Conservation (phyloP, 2,888 invertebrate species). For the Hofmannophila pseudospretella region DNA sequence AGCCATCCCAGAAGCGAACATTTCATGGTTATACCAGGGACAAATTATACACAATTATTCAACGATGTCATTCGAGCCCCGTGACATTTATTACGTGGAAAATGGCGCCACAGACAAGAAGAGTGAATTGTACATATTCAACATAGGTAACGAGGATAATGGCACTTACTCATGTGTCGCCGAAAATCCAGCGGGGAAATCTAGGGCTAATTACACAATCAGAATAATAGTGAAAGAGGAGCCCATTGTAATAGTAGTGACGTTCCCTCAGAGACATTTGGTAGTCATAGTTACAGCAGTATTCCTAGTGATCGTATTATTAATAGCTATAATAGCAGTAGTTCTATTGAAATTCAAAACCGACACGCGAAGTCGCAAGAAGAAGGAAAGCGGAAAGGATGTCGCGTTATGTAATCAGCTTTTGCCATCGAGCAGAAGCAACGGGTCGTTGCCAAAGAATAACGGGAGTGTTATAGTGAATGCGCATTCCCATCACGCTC, state of each 20-base stretch:
- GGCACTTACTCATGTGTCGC: slow-evolving; percentile 92
- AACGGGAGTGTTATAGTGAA: slow-evolving; percentile 75
- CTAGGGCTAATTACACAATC: slow-evolving; percentile 89
- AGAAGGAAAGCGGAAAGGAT: slow-evolving; percentile 80
- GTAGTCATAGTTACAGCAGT: slow-evolving; percentile 83
- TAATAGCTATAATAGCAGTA: slow-evolving; percentile 82
- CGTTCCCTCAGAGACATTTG: slow-evolving; percentile 84
- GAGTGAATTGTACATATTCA: slow-evolving; percentile 87
- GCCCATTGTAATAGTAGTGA: slow-evolving; percentile 81
- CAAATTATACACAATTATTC: slow-evolving; percentile 88
- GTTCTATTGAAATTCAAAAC: slow-evolving; percentile 78
- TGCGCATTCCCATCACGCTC: slow-evolving; percentile 77
- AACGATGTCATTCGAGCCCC: slow-evolving; percentile 80
- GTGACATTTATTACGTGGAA: slow-evolving; percentile 83
- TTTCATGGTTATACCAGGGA: slow-evolving; percentile 91
- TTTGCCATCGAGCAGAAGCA: slow-evolving; percentile 55
- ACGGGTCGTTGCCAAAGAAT: slow-evolving; percentile 74
- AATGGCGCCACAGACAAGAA: slow-evolving; percentile 85
- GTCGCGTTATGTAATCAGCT: slow-evolving; percentile 79
- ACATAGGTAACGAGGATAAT: slow-evolving; percentile 87
- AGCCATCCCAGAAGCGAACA: slow-evolving; percentile 88
- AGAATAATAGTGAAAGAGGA: slow-evolving; percentile 85
- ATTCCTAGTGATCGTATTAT: slow-evolving; percentile 80
- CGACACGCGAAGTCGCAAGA: slow-evolving; percentile 66
- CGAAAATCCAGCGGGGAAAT: slow-evolving; percentile 89